Conservation (phyloP, 2,797 vertebrate genomes). For the Lepidocolaptes lacrymiger region DNA sequence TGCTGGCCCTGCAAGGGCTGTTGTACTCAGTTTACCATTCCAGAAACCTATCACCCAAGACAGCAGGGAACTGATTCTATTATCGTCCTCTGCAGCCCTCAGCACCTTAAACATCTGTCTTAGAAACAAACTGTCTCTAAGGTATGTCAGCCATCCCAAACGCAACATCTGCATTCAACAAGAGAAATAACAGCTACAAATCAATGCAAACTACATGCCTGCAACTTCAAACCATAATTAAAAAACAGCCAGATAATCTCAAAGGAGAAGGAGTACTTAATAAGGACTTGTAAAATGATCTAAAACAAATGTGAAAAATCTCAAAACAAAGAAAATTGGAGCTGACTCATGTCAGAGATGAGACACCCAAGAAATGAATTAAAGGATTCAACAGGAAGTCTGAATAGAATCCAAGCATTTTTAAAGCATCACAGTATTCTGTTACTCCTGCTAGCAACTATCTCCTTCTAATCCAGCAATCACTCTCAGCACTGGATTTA, state of each 20-base stretch:
- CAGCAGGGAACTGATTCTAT: neutral
- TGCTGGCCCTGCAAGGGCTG: neutral
- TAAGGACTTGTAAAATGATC: neutral
- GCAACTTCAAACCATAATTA: neutral
- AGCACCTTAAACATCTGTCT: neutral
- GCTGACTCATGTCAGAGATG: neutral
- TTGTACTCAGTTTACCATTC: neutral
- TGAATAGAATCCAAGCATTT: neutral
- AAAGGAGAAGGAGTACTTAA: neutral
- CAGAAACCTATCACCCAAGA: neutral
- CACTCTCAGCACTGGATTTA: neutral
- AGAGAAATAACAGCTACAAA: neutral
- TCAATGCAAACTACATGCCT: neutral
- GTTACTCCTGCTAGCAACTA: neutral
- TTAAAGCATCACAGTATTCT: neutral
- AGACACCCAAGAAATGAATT: neutral
- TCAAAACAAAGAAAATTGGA: neutral
- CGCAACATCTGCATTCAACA: neutral
- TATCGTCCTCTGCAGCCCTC: neutral
- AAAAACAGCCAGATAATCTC: neutral
- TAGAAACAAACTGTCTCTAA: neutral
- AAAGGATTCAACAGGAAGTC: neutral
- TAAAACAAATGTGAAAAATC: neutral
- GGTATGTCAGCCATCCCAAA: neutral
- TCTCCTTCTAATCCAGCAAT: neutral